A percentile compares a stretch with the other conserved stretches of the same genome.
Conservation (phyloP, 1,140 invertebrate species). For the Ceratina calcarata region DNA sequence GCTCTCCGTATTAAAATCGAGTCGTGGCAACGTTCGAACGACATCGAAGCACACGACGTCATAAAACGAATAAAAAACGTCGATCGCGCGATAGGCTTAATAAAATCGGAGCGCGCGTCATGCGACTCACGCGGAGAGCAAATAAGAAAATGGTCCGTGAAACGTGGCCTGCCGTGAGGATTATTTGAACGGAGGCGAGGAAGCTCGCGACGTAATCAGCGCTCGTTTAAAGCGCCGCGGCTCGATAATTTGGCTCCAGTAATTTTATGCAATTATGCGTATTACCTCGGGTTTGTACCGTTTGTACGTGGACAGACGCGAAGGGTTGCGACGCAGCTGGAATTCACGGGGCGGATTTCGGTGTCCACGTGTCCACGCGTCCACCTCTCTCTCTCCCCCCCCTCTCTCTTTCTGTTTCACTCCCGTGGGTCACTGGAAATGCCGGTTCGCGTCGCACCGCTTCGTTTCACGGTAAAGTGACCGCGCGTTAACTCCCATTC, state of each 20-base stretch:
- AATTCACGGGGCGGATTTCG: slow-evolving; percentile 30
- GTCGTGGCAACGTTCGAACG: neutral
- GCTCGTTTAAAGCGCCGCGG: slow-evolving; percentile 46
- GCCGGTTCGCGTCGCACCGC: slow-evolving; percentile 51
- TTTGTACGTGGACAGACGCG: slow-evolving; percentile 28
- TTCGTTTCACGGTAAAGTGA: slow-evolving; percentile 72
- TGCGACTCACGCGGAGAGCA: neutral
- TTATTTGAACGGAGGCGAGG: slow-evolving; percentile 18
- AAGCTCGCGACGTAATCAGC: slow-evolving; percentile 42
- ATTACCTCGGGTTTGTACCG: slow-evolving; percentile 62
- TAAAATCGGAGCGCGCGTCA: neutral
- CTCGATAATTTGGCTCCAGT: slow-evolving; percentile 65
- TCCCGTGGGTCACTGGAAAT: slow-evolving; percentile 46
- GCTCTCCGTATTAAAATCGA: neutral
- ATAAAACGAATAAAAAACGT: neutral
- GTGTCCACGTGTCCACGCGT: slow-evolving; percentile 24
- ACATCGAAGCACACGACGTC: no score
- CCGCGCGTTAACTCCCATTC: slow-evolving; percentile 70
- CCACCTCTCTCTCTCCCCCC: neutral
- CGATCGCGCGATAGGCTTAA: no score
- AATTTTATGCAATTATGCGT: slow-evolving; percentile 75
- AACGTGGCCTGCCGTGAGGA: neutral
- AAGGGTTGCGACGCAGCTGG: slow-evolving; percentile 29
- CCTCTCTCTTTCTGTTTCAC: neutral
- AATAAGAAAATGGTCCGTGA: neutral